Percentiles rank a stretch among this genome's conserved stretches.
Conservation (phyloP, 2,113 vertebrate genomes). For the Megaptera novaeangliae region DNA sequence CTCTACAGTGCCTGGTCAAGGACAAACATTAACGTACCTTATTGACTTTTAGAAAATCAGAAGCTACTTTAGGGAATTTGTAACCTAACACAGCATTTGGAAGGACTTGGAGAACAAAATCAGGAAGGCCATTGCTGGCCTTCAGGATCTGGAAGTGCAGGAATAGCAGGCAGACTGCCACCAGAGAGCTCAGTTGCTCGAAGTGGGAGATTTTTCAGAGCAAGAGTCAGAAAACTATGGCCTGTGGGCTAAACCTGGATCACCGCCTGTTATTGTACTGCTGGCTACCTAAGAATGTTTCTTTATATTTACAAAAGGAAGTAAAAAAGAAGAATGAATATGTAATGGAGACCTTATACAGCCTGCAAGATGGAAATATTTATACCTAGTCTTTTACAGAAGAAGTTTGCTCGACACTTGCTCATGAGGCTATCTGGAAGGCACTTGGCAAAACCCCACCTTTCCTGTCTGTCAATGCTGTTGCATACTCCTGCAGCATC, state of each 20-base stretch:
- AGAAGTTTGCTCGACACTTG: neutral
- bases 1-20: neutral
- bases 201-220: neutral
- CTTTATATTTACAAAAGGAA: neutral
- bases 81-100: neutral
- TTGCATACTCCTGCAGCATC: neutral
- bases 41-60: neutral
- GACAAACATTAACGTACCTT: neutral
- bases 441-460: neutral
- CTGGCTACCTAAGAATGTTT: neutral
- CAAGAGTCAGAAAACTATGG: neutral
- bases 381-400: neutral
- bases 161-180: neutral
- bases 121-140: neutral
- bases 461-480: neutral
- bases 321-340: neutral
- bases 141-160: neutral
- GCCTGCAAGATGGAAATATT: neutral
- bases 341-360: neutral
- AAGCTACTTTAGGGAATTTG: neutral
- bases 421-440: neutral
- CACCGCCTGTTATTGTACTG: neutral
- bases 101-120: neutral
- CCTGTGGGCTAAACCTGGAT: neutral
- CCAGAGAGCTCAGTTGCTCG: neutral